phyloP scores from a whole-genome alignment of 2,113 vertebrate genomes.

The Scophthalmus maximus region DNA sequence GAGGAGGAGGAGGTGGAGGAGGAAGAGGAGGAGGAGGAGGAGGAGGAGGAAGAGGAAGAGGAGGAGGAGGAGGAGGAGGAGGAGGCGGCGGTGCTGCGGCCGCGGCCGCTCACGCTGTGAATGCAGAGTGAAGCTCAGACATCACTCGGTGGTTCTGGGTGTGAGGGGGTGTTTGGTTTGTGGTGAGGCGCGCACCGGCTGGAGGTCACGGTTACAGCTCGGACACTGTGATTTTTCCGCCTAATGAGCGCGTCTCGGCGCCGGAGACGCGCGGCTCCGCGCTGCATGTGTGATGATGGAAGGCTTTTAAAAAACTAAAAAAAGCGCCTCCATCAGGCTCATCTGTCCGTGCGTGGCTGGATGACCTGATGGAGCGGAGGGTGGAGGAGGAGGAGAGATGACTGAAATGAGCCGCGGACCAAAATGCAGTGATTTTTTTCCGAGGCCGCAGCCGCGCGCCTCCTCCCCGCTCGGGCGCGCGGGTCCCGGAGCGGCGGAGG shows the following conservation, averaged over 20 bases:
- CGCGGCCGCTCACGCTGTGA: slow-evolving; percentile 34
- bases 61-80: too few relatives aligned
- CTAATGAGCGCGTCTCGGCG: background rate
- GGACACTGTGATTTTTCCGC: too few relatives aligned
- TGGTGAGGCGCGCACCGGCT: background rate
- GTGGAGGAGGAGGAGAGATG: slow-evolving; percentile 15
- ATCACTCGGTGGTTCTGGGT: too few relatives aligned
- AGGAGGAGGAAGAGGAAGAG: too few relatives aligned
- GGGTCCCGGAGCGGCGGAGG: too few relatives aligned
- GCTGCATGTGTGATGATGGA: background rate
- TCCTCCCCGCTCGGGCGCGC: slow-evolving; percentile 45
- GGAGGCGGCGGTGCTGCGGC: background rate
- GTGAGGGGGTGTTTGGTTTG: slow-evolving; percentile 4
- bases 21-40: too few relatives aligned
- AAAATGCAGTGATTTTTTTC: slow-evolving; percentile 64
- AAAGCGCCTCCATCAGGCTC: slow-evolving; percentile 44
- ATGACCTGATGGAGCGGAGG: slow-evolving; percentile 34
- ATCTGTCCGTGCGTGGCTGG: slow-evolving; percentile 46
- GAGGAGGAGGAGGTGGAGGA: too few relatives aligned
- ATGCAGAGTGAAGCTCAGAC: slow-evolving; percentile 48
- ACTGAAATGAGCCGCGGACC: slow-evolving; percentile 21
- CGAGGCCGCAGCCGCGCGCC: slow-evolving; percentile 55
- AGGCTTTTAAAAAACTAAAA: background rate
- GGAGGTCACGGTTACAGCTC: slow-evolving; percentile 29
- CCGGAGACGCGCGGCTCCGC: slow-evolving; percentile 59